Conservation (phyloP, 2,888 invertebrate genomes). For the Sminthurinus aureus region DNA sequence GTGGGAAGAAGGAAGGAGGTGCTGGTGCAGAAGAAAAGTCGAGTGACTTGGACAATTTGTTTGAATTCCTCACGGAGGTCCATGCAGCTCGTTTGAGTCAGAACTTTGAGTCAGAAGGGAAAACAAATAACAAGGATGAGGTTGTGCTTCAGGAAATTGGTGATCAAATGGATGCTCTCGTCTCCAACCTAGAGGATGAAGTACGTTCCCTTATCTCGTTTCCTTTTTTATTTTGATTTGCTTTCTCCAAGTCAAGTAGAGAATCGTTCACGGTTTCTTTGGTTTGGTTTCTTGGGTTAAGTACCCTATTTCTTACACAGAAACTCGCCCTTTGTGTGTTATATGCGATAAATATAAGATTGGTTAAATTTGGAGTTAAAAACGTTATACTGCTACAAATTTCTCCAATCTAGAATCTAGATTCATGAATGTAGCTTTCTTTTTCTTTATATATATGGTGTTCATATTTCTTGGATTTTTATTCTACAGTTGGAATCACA, state of each 20-base stretch:
- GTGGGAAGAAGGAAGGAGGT: conserved; percentile 44
- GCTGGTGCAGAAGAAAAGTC: conserved; percentile 51
- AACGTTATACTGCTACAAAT: no score
- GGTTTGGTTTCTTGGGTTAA: no score
- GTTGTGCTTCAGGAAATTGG: conserved; percentile 80
- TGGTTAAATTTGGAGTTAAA: no score
- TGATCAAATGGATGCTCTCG: conserved; percentile 82
- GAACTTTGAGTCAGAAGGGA: background rate
- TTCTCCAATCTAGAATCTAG: no score
- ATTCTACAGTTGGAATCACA: conserved; percentile 38
- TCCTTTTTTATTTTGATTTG: background rate
- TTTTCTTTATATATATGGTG: no score
- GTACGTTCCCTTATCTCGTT: conserved; percentile 63
- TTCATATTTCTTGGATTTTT: no score
- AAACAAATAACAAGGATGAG: conserved; percentile 61
- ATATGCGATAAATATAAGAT: no score
- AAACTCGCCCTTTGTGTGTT: background rate
- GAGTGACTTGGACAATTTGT: conserved; percentile 77
- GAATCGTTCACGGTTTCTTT: background rate
- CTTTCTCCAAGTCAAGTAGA: background rate
- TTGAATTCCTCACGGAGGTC: conserved; percentile 87
- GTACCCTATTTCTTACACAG: no score
- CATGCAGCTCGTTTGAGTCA: conserved; percentile 66
- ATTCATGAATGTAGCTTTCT: no score
- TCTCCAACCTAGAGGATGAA: conserved; percentile 83